Conservation (phyloP, 2,888 invertebrate species). For the Drosophila rubida region DNA sequence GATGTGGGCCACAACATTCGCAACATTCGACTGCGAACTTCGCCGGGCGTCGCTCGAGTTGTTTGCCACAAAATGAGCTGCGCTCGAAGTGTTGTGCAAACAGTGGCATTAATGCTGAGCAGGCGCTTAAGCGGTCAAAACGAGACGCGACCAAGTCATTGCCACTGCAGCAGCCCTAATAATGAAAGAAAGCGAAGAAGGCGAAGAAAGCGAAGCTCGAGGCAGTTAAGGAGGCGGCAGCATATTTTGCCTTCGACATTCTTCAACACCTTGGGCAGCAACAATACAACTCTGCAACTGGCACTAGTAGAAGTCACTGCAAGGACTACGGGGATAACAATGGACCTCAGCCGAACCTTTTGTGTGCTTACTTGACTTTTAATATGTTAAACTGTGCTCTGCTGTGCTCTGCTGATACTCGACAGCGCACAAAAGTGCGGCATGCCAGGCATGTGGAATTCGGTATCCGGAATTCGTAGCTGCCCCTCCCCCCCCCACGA, state of each 20-base stretch:
- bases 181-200: constrained; percentile 30
- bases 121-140: constrained; percentile 42
- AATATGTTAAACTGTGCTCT: constrained; percentile 77
- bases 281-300: constrained; percentile 3
- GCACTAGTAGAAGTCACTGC: constrained; percentile 50
- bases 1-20: not conserved
- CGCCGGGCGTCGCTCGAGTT: not conserved
- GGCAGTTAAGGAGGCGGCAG: no score
- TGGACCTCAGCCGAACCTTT: constrained; percentile 30
- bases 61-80: constrained; percentile 14
- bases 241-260: constrained; percentile 22
- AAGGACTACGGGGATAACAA: constrained; percentile 47
- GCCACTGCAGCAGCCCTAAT: constrained; percentile 45
- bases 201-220: not conserved
- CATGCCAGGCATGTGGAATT: constrained; percentile 73
- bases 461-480: constrained; percentile 48
- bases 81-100: constrained; percentile 71
- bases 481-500: constrained; percentile 2
- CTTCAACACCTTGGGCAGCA: not conserved
- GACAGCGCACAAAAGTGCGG: constrained; percentile 73
- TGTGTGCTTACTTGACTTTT: constrained; percentile 66
- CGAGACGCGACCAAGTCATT: constrained; percentile 1
- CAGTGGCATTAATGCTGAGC: constrained; percentile 57
- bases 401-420: no score
- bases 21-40: constrained; percentile 29